These are phyloP conservation scores for Microtus oregoni DNA, from an alignment of 2,113 vertebrate species.

Conservation along the genomic window DNA sequence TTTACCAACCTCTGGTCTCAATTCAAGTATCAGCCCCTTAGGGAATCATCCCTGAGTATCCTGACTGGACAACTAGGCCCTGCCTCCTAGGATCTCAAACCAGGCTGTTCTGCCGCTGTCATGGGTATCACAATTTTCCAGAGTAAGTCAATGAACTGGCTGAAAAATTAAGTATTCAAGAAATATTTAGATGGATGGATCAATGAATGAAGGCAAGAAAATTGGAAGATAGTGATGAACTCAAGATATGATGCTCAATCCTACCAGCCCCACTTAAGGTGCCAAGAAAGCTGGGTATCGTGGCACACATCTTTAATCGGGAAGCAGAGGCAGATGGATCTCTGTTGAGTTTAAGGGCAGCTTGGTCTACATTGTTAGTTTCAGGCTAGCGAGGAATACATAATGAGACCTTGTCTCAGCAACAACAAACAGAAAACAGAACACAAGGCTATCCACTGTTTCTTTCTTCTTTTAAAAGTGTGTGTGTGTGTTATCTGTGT, in stretches of 20 bases:
- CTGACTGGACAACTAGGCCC: not conserved
- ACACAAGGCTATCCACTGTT: not conserved
- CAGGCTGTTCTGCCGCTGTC: not conserved
- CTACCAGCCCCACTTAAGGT: not conserved
- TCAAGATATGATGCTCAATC: not conserved
- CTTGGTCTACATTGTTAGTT: not conserved
- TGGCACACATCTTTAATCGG: too few relatives aligned
- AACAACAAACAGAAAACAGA: not conserved
- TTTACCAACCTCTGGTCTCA: not conserved
- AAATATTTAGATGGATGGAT: conserved; percentile 43
- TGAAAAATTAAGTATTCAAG: not conserved
- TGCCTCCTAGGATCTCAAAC: not conserved
- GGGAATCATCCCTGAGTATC: not conserved
- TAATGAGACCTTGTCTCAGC: not conserved
- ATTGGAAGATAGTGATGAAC: not conserved
- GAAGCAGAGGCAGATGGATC: not conserved
- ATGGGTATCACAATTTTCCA: not conserved
- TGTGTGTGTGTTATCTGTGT: not conserved
- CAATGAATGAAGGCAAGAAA: not conserved
- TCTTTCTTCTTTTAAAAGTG: not conserved
- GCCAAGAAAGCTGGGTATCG: not conserved
- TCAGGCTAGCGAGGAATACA: not conserved
- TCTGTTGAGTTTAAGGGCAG: not conserved
- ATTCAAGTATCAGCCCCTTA: not conserved
- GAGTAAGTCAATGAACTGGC: not conserved